Base-by-base conservation (phyloP, 2,888 invertebrate genomes). In the Drosophila bunnanda region DNA sequence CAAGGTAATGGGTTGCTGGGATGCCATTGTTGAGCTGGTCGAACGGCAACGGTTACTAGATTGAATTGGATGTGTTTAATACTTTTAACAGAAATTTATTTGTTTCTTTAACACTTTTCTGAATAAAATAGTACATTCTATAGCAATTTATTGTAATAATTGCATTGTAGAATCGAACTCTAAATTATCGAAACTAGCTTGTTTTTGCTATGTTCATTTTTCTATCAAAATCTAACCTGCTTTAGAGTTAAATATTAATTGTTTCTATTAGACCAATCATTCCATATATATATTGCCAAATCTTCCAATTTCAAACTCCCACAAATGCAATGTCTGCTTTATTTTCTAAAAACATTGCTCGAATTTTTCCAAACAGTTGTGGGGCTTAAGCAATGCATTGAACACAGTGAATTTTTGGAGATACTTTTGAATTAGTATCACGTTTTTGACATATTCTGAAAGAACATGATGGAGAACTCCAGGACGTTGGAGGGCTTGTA, bases 401-500 rank as follows among this genome's bases (percentile, higher is more conserved):
- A 10, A 32, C 32, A 55, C 50, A n/a, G 22, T 1, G 3, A 65
- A 64, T 64, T 64, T 64, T 9, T 9, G 4, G 1, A 1, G 5
- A 8, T 3, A 9, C 2, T 13, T 12, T 9, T 8, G 20, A 17
- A 5, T 25, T 44, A 44, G 8, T 44, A 25, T 9, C 4, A 6
- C 22, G 9, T 6, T 13, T 17, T 64, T 2, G 69, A 48, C 87
- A 87, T 76, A 46, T 90, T 90, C 53, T 91, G 89, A 56, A 91
- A 91, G 64, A 86, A 91, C 76, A 78, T 84, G 1, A 90, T 79
- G 7, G 90, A 85, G 53, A 91, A 91, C 55, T 90, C 87, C 5
- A 91, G 67, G 9, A 91, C 80, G 65, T 88, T 87, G 17, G 48
- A 55, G 20, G 92, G 92, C 55, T 91, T 91, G 13, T 87, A 89